A percentile compares a stretch with the other conserved stretches of the same genome.
These are phyloP conservation scores for Zaprionus obscuricornis DNA, from an alignment of 2,888 invertebrate species.

Conservation along the genomic window DNA sequence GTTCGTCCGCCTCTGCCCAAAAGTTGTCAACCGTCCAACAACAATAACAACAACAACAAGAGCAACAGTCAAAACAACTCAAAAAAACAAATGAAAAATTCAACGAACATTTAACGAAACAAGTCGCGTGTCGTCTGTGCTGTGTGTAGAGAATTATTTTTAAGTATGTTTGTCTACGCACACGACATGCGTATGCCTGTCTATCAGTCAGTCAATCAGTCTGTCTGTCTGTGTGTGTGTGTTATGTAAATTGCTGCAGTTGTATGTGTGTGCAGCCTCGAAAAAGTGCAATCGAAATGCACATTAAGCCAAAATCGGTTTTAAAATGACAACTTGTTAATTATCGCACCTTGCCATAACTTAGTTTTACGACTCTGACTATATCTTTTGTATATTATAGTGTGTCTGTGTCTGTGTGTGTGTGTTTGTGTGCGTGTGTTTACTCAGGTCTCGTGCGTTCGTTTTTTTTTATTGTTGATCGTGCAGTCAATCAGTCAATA, in stretches of 20 bases:
- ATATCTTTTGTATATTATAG: too few relatives aligned
- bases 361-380: not conserved
- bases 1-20: conserved; percentile 55
- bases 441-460: conserved; percentile 31
- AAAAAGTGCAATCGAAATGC: conserved; percentile 60
- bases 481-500: conserved; percentile 25
- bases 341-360: conserved; percentile 70
- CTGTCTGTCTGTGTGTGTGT: conserved; percentile 23
- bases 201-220: conserved; percentile 9
- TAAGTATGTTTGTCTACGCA: conserved; percentile 51
- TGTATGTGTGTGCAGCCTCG: conserved; percentile 51
- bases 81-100: conserved; percentile 28
- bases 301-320: conserved; percentile 61
- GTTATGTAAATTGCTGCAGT: conserved; percentile 24
- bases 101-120: conserved; percentile 65
- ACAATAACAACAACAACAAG: conserved; percentile 18
- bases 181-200: conserved; percentile 17
- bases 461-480: conserved; percentile 23
- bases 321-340: conserved; percentile 70
- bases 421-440: not conserved
- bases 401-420: not conserved
- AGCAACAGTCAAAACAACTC: conserved; percentile 21
- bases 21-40: conserved; percentile 69
- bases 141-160: conserved; percentile 45
- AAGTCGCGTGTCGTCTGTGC: conserved; percentile 65